Base-by-base conservation (phyloP, 2,888 invertebrate species). In the Diadegma fenestrale region DNA sequence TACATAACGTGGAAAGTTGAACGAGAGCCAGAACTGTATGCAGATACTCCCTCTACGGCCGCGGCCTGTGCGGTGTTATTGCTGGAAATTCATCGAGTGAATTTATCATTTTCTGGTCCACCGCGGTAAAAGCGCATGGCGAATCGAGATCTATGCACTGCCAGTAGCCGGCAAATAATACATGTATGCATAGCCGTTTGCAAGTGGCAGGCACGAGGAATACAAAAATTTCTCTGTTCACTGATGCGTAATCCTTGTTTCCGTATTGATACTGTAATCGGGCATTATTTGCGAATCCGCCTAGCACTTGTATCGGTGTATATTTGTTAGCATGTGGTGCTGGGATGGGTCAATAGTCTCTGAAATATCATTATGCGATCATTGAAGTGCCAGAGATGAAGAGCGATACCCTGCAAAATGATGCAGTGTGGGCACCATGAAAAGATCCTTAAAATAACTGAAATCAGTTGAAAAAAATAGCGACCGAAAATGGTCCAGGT, bases 41-140 rank as follows among this genome's bases (percentile, higher is more conserved):
- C 82, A 77, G 64, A 72, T 68, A 66, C 63, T 63, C 61, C 48
- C 26, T 54, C 58, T 58, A 58, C 26, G 12, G 26, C 58, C 26
- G 58, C 26, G 1, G 58, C 51, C 71, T 30, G 22, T 22, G 30
- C 76, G 51, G 58, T 66, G 85, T 85, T 85, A 85, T 85, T 82
- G 82, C 77, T 82, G 76, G 54, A 85, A 79, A 85, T 85, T 85
- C 82, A 82, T 82, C 85, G 80, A 80, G 85, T 73, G 77, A 82
- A 82, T 85, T 85, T 85, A 85, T 85, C 82, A 85, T 82, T 85
- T 85, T 85, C 80, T 66, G 80, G 77, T 77, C 66, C 76, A 77
- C 82, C 79, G 80, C 82, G 76, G 82, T 80, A 68, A 77, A 69
- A 77, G 85, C 77, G 77, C 66, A 76, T 68, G 73, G 78, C 66